These are phyloP conservation scores for Ascidia mentula DNA, from an alignment of 23 tunicate species.

Conservation along the genomic window DNA sequence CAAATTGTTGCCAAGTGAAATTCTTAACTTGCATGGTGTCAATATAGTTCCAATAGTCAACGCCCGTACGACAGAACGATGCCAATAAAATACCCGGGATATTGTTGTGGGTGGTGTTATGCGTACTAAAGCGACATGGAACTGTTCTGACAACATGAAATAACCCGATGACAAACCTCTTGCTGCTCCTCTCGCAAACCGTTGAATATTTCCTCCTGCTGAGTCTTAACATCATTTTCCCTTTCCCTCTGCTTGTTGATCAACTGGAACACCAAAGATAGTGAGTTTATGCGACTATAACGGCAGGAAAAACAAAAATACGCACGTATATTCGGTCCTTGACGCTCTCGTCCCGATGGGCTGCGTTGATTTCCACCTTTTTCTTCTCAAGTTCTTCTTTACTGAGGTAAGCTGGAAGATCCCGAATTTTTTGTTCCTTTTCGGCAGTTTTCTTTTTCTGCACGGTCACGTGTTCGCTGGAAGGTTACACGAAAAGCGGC, in stretches of 20 bases:
- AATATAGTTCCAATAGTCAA: too few relatives aligned
- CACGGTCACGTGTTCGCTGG: conserved; percentile 52
- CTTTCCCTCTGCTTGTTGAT: conserved; percentile 38
- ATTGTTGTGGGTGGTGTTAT: too few relatives aligned
- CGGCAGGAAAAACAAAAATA: too few relatives aligned
- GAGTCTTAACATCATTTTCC: conserved; percentile 16
- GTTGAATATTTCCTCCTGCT: conserved; percentile 40
- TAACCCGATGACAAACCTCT: too few relatives aligned
- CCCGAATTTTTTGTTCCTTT: conserved; percentile 41
- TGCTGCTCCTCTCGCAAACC: conserved; percentile 32
- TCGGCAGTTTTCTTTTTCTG: conserved; percentile 55
- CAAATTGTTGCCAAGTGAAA: too few relatives aligned
- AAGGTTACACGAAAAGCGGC: neutral
- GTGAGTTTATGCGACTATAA: too few relatives aligned
- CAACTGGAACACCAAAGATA: conserved; percentile 23
- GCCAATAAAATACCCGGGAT: too few relatives aligned
- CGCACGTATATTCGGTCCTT: conserved; percentile 30
- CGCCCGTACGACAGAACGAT: too few relatives aligned
- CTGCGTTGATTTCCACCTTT: conserved; percentile 44
- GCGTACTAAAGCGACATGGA: too few relatives aligned
- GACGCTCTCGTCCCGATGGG: conserved; percentile 60
- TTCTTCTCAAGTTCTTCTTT: conserved; percentile 41
- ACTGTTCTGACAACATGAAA: too few relatives aligned
- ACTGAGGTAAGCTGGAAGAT: conserved; percentile 27
- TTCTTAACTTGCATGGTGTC: too few relatives aligned